Percentiles rank a stretch among this genome's conserved stretches.
Evolutionary conservation across 2,797 vertebrate genomes (phyloP).

Genomic region (Manis crassicaudata): DNA sequence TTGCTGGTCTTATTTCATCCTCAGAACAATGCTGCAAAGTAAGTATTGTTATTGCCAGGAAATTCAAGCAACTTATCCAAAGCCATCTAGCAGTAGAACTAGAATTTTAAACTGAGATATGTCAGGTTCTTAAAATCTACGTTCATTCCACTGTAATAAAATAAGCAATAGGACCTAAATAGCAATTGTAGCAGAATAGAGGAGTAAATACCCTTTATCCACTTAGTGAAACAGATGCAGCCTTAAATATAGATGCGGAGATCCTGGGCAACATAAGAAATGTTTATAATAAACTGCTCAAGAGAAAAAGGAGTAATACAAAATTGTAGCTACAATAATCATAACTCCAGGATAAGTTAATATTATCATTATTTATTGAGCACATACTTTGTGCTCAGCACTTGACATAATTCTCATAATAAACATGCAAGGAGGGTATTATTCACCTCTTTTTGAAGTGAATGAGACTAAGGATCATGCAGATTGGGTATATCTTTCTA

Average conservation of each 20-base stretch:
- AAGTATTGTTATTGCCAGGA: slow-evolving; percentile 24
- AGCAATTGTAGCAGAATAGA: neutral
- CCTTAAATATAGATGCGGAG: neutral
- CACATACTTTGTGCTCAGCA: neutral
- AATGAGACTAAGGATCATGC: neutral
- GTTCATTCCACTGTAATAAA: slow-evolving; percentile 2
- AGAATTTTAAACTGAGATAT: neutral
- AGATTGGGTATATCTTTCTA: neutral
- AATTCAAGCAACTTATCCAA: neutral
- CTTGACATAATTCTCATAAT: slow-evolving; percentile 13
- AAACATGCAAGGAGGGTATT: neutral
- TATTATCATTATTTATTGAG: slow-evolving; percentile 55
- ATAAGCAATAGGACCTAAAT: slow-evolving; percentile 9
- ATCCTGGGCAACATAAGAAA: slow-evolving; percentile 1
- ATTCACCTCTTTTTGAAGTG: slow-evolving; percentile 11
- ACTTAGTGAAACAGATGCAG: slow-evolving; percentile 15
- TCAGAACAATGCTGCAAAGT: neutral
- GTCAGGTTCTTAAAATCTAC: neutral
- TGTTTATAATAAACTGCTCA: slow-evolving; percentile 2
- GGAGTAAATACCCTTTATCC: neutral
- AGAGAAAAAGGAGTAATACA: slow-evolving; percentile 31
- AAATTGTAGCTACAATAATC: neutral
- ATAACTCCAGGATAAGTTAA: slow-evolving; percentile 26
- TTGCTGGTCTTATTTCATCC: neutral
- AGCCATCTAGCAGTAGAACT: neutral